Evolutionary conservation across 1,140 invertebrate species (phyloP).

Genomic region (Kradibia gibbosae): DNA sequence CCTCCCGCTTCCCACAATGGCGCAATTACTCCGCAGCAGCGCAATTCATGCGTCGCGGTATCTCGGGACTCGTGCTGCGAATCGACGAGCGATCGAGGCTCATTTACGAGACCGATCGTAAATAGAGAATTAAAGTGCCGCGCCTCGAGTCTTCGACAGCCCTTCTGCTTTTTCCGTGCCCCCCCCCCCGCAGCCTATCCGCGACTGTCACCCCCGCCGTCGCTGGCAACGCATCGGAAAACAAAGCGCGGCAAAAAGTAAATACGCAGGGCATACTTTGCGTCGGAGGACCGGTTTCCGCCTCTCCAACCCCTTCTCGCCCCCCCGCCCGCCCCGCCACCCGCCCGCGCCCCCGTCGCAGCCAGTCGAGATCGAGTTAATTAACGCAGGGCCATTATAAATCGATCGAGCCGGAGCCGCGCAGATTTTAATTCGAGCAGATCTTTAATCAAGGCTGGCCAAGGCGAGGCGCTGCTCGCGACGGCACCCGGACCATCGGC

Average conservation of each 20-base stretch:
- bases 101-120: not conserved
- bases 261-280: not conserved
- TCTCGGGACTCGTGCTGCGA: not conserved
- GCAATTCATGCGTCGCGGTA: not conserved
- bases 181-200: too few relatives aligned
- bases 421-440: constrained; percentile 61
- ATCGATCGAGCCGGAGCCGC: constrained; percentile 44
- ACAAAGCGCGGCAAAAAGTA: not conserved
- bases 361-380: constrained; percentile 56
- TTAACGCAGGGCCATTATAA: constrained; percentile 61
- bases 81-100: constrained; percentile 4
- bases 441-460: constrained; percentile 51
- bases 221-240: not conserved
- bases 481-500: constrained; percentile 56
- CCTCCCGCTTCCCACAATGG: not conserved
- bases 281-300: not conserved
- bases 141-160: too few relatives aligned
- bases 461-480: constrained; percentile 45
- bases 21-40: not conserved
- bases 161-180: too few relatives aligned
- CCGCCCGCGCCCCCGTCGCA: too few relatives aligned
- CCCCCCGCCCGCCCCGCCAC: too few relatives aligned
- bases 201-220: not conserved
- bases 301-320: too few relatives aligned
- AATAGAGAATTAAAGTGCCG: constrained; percentile 5